Evolutionary conservation across 2,888 invertebrate genomes (phyloP).

Genomic region (Bedellia somnulentella): DNA sequence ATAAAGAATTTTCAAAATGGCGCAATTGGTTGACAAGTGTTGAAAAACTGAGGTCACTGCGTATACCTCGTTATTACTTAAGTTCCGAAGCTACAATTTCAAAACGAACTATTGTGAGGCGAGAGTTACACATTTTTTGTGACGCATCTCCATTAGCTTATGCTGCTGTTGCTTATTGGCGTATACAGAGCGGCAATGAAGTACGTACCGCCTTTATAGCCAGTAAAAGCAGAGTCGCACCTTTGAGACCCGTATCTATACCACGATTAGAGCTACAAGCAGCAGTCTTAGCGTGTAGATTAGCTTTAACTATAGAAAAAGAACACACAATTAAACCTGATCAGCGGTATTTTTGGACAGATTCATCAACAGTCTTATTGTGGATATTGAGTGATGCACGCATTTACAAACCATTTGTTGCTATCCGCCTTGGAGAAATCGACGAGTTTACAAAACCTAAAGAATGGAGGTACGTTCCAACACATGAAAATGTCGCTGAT

Average conservation of each 20-base stretch:
- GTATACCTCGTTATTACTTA: background rate
- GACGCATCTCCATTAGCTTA: background rate
- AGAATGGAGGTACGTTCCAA: too few relatives aligned
- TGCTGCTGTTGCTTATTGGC: too few relatives aligned
- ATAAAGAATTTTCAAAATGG: conserved; percentile 5
- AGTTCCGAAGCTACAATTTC: background rate
- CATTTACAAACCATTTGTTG: conserved; percentile 2
- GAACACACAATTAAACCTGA: background rate
- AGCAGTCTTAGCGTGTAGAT: conserved; percentile 1
- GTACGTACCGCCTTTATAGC: background rate
- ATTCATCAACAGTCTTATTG: conserved; percentile 2
- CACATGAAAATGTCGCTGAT: too few relatives aligned
- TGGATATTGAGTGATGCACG: conserved; percentile 4
- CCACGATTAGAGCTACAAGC: conserved; percentile 7
- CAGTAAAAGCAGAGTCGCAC: conserved; percentile 2
- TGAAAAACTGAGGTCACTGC: background rate
- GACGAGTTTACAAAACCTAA: too few relatives aligned
- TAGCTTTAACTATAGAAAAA: background rate
- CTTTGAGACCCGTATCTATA: conserved; percentile 1
- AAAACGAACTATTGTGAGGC: background rate
- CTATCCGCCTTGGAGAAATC: conserved; percentile 4
- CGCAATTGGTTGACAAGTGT: conserved; percentile 11
- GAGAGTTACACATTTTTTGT: background rate
- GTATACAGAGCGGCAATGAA: background rate
- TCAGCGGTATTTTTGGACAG: conserved; percentile 1